phyloP scores from a whole-genome alignment of 2,113 vertebrate genomes.

The Notarius quadriscutis region DNA sequence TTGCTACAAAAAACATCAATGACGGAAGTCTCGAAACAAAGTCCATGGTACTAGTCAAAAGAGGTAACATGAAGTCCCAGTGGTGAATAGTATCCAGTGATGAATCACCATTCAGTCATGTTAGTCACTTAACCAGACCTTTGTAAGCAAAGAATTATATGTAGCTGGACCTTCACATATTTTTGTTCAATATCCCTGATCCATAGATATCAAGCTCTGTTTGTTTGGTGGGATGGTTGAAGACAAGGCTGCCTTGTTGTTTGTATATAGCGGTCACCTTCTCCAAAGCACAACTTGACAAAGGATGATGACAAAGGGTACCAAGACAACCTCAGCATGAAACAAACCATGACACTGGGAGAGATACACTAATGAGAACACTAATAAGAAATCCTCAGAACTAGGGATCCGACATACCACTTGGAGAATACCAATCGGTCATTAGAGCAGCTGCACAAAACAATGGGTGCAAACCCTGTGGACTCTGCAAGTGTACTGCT shows the following conservation, averaged over 20 bases:
- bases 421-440: background rate
- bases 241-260: background rate
- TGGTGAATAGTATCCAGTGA: no score
- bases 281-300: background rate
- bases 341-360: conserved; percentile 10
- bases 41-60: background rate
- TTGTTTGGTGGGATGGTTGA: background rate
- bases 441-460: background rate
- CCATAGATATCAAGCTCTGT: background rate
- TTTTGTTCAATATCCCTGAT: background rate
- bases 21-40: background rate
- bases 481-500: background rate
- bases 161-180: background rate
- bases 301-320: background rate
- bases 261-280: background rate
- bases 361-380: conserved; percentile 5
- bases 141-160: background rate
- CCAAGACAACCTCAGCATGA: background rate
- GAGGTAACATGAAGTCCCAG: background rate
- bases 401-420: background rate
- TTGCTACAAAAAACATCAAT: background rate
- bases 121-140: background rate
- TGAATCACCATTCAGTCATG: background rate
- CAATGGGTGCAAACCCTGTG: background rate
- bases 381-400: conserved; percentile 6